phyloP scores from a whole-genome alignment of 2,797 vertebrate genomes.

The Lagocephalus sceleratus region DNA sequence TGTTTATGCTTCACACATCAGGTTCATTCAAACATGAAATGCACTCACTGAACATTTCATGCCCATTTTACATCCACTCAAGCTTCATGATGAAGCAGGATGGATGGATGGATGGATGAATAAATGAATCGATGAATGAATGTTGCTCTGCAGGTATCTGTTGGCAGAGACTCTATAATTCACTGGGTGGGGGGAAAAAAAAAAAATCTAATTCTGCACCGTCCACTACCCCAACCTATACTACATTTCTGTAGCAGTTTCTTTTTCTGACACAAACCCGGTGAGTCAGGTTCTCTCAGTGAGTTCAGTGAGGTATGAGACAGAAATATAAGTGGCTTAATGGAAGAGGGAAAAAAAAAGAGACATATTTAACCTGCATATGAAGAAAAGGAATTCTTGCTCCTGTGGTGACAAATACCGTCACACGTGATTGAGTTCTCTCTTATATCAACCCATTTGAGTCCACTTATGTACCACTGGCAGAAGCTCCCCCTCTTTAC shows the following conservation, averaged over 20 bases:
- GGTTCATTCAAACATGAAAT: too few relatives aligned
- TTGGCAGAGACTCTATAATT: conserved; percentile 55
- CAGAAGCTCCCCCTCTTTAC: not conserved
- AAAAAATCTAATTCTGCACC: conserved; percentile 28
- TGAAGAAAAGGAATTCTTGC: not conserved
- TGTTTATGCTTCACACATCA: too few relatives aligned
- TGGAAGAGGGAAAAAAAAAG: conserved; percentile 14
- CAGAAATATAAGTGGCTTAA: conserved; percentile 22
- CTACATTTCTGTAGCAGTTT: conserved; percentile 8
- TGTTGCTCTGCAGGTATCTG: conserved; percentile 54
- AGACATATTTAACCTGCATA: conserved; percentile 10
- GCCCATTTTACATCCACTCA: not conserved
- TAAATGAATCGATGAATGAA: conserved; percentile 47
- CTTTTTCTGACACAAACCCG: not conserved
- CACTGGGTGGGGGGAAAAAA: conserved; percentile 37
- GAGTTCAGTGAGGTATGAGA: conserved; percentile 20
- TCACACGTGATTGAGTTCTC: not conserved
- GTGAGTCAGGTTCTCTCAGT: conserved; percentile 46
- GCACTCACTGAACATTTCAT: too few relatives aligned
- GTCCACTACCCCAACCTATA: conserved; percentile 3
- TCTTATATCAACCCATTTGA: conserved; percentile 1
- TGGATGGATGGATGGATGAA: conserved; percentile 31
- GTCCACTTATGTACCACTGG: not conserved
- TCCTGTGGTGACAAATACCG: not conserved
- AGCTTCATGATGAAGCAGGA: conserved; percentile 26